Base-by-base conservation (phyloP, 2,888 invertebrate species). In the Tipula lateralis region DNA sequence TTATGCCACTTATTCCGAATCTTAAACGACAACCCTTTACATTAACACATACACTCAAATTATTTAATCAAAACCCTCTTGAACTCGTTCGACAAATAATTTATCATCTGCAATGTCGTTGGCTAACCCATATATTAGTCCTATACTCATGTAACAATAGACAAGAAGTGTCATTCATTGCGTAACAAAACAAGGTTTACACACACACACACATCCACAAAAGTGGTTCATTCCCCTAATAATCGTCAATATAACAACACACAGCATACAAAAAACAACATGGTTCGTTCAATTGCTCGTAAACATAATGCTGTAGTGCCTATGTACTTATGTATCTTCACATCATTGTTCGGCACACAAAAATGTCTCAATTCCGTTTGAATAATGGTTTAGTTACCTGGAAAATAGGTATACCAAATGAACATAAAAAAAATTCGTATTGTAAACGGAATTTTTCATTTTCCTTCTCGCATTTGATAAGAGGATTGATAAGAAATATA, bases 301-400 rank as follows among this genome's bases (percentile, higher is more conserved):
- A 66, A 66, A 66, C 24, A 66, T 66, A 66, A 66, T 66, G 66
- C 66, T 24, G 66, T 66, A 66, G 66, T 66, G 66, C 66, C 24
- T 66, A 66, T n/a, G n/a, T 19, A 66, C 66, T 66, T 66, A 66
- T 66, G 66, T 66, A 66, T 66, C 66, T 24, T 66, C 66, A 66
- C 66, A 66, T 66, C 66, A 66, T 66, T 66, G 66, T 66, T 66
- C 66, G 66, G 66, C 12, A 24, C 9, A 66, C 66, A 66, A 66
- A 50, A 66, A 66, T 66, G 66, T 66, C 24, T 66, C 66, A 66
- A 66, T 66, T 24, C 66, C 66, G 66, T 66, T 66, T 66, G 66
- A 66, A 66, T 66, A 66, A 66, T 66, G 66, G 66, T 66, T 66
- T 24, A 66, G 66, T 66, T 66, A 66, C 66, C 66, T 66, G 66